Evolutionary conservation across 1,140 invertebrate species (phyloP).

Genomic region (Cylas formicarius): DNA sequence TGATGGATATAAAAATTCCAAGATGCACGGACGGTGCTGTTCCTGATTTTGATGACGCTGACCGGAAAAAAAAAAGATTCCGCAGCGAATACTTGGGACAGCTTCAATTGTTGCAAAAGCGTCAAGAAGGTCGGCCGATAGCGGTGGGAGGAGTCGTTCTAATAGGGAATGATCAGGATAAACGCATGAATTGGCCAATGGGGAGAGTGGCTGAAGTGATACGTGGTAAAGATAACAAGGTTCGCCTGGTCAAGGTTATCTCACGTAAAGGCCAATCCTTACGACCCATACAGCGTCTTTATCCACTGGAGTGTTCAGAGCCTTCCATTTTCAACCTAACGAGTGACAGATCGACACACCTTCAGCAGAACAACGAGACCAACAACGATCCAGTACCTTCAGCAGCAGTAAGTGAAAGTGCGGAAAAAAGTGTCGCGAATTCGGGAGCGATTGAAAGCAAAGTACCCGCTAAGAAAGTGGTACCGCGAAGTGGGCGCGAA

Average conservation of each 20-base stretch:
- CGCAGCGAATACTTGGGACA: constrained; percentile 20
- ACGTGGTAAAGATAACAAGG: constrained; percentile 1
- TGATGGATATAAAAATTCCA: constrained; percentile 15
- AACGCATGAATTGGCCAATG: constrained; percentile 10
- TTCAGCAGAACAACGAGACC: too few species aligned
- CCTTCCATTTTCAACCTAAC: too few species aligned
- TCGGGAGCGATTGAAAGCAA: too few species aligned
- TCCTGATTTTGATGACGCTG: constrained; percentile 17
- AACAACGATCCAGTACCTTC: too few species aligned
- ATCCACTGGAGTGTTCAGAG: constrained; percentile 9
- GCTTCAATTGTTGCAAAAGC: constrained; percentile 4
- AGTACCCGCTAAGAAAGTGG: too few species aligned
- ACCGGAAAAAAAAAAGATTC: constrained; percentile 9
- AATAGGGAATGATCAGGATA: constrained; percentile 14
- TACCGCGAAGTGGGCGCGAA: too few species aligned
- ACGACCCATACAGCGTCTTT: constrained; percentile 10
- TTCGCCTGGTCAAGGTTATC: constrained; percentile 5
- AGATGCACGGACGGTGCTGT: constrained; percentile 10
- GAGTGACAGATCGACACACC: too few species aligned
- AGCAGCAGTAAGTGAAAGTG: too few species aligned
- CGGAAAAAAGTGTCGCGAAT: too few species aligned
- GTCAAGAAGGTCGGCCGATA: constrained; percentile 4
- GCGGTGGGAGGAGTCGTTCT: constrained; percentile 10
- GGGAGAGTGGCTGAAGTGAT: constrained; percentile 3
- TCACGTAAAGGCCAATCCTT: constrained; percentile 8